Evolutionary conservation across 2,113 vertebrate species (phyloP).

Genomic region (Chlamydotis undulata): DNA sequence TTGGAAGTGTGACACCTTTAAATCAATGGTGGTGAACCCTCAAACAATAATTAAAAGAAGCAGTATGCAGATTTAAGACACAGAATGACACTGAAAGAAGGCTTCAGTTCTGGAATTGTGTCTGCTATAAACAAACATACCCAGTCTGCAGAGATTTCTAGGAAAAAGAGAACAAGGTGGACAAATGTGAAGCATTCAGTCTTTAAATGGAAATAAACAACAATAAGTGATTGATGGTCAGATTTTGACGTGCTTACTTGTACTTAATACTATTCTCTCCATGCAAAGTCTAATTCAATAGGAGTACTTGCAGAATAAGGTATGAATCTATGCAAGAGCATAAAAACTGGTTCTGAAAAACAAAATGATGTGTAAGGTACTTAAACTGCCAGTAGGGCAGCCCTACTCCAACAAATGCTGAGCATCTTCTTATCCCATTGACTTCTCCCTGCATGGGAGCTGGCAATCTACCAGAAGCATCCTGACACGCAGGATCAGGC

Average conservation of each 20-base stretch:
- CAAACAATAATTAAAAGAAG: neutral
- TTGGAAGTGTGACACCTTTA: neutral
- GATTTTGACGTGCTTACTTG: neutral
- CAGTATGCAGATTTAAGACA: neutral
- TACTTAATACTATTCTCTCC: neutral
- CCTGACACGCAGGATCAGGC: slow-evolving; percentile 27
- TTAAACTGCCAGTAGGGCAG: neutral
- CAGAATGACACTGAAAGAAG: neutral
- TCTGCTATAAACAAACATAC: neutral
- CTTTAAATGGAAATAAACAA: slow-evolving; percentile 1
- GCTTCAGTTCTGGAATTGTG: neutral
- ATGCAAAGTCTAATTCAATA: neutral
- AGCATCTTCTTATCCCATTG: slow-evolving; percentile 12
- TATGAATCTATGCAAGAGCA: neutral
- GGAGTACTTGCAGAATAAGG: neutral
- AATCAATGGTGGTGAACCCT: neutral
- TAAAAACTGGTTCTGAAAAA: neutral
- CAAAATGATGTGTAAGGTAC: neutral
- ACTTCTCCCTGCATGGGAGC: neutral
- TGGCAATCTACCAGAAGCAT: slow-evolving; percentile 8
- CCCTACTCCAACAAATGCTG: neutral
- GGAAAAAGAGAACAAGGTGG: slow-evolving; percentile 17
- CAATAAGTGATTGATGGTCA: neutral
- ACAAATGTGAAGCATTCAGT: neutral
- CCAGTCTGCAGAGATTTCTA: slow-evolving; percentile 9